Conservation (phyloP, 2,888 invertebrate species). For the Hypolimnas misippus region DNA sequence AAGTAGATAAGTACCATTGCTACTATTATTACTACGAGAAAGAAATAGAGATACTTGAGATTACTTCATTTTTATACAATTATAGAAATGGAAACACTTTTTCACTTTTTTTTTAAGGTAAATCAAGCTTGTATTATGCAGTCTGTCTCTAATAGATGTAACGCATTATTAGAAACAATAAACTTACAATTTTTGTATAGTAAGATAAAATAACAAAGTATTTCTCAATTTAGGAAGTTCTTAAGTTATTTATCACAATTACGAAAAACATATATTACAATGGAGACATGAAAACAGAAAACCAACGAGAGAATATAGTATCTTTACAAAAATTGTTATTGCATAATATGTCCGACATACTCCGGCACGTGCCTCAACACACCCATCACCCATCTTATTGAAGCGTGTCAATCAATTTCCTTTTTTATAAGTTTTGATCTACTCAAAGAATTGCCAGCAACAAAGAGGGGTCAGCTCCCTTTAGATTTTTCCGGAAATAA, state of each 20-base stretch:
- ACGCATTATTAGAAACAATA: background rate
- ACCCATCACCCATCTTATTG: slow-evolving; percentile 13
- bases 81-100: too few species aligned
- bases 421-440: slow-evolving; percentile 26
- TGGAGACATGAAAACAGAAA: background rate
- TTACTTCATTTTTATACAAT: too few species aligned
- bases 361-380: slow-evolving; percentile 29
- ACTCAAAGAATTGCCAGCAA: slow-evolving; percentile 28
- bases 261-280: background rate
- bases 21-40: background rate
- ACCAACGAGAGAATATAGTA: background rate
- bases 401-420: slow-evolving; percentile 30
- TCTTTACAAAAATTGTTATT: slow-evolving; percentile 6
- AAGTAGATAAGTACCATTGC: background rate
- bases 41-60: too few species aligned
- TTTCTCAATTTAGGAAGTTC: too few species aligned
- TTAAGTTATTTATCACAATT: background rate
- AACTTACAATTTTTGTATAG: too few species aligned
- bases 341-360: slow-evolving; percentile 11
- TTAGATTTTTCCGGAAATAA: slow-evolving; percentile 30
- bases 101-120: too few species aligned
- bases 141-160: background rate
- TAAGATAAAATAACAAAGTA: too few species aligned
- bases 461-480: slow-evolving; percentile 35
- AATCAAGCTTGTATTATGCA: too few species aligned